Conservation (phyloP, 2,113 vertebrate species). For the Psephotus haematonotus region DNA sequence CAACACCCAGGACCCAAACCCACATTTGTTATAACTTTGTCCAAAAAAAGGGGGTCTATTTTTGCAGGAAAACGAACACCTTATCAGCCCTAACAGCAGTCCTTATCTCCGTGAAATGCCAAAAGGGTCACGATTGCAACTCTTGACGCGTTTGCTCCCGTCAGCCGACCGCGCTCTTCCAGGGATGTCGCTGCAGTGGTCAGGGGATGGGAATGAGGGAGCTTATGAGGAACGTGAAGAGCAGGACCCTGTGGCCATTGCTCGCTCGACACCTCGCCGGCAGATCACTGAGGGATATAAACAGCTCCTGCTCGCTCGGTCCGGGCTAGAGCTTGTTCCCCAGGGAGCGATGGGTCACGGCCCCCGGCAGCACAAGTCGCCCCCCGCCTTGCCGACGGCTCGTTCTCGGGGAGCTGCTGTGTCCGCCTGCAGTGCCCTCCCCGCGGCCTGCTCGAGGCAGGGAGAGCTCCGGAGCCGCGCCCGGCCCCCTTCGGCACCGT, state of each 20-base stretch:
- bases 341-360: fast-evolving
- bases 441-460: neutral
- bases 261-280: neutral
- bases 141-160: no score
- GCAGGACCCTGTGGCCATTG: fast-evolving
- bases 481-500: no score
- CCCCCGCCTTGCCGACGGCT: fast-evolving
- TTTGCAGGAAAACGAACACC: neutral
- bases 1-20: neutral
- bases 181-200: neutral
- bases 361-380: fast-evolving
- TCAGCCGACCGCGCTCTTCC: neutral
- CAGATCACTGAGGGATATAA: fast-evolving
- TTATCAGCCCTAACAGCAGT: neutral
- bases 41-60: neutral
- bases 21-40: neutral
- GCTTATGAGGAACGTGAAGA: neutral
- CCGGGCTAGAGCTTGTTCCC: neutral
- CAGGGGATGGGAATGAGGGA: neutral
- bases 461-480: neutral
- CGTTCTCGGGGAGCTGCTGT: neutral
- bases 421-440: neutral
- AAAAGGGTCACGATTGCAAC: fast-evolving
- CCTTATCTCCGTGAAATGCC: neutral
- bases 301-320: fast-evolving